Evolutionary conservation across 2,888 invertebrate species (phyloP), one percentile per base, ranked within the genome.

Genomic region (Trichogramma evanescens): DNA sequence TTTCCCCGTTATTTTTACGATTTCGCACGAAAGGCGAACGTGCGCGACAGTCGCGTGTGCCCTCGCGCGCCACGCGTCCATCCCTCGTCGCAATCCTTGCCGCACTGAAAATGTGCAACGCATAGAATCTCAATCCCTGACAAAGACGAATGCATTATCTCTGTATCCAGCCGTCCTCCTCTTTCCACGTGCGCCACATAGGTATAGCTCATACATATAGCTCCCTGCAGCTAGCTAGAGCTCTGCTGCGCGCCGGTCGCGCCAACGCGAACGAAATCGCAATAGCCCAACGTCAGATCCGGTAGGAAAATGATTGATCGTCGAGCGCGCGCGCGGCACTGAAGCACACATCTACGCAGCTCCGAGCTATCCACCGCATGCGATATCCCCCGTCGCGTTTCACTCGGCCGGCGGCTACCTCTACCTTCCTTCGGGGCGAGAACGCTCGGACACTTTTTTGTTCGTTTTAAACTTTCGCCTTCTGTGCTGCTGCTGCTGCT

Each of bases 71-170:
- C 26, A 26, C 26, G 26, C 26, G 4, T 50, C 39, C 13, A 13
- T 45, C 38, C 40, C 26, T 41, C 43, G 43, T 38, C 26, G 26
- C 26, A 26, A 26, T 45, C 50, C 9, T 44, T 46, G 48, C 43
- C 54, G 51, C 42, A 56, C 13, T 55, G 53, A 26, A 48, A 26
- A 26, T 26, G 26, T 26, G 26, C 26, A 26, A 26, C 26, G 10
- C 48, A 1, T 7, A 48, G 56, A 43, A 61, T 65, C 59, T 60
- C 62, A 60, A 59, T 63, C 65, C 26, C 26, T 65, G 63, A 65
- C 63, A 65, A 63, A 65, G 64, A 66, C 54, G 58, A 61, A 66
- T 66, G 66, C 63, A 62, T 64, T 66, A 64, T 63, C 63, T 64
- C 9, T n/a, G n/a, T 26, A 26, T 26, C 26, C 26, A 26, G 26